Percentiles rank a stretch among this genome's conserved stretches.
Evolutionary conservation across 2,113 vertebrate species (phyloP).

Genomic region (Rhineura floridana): DNA sequence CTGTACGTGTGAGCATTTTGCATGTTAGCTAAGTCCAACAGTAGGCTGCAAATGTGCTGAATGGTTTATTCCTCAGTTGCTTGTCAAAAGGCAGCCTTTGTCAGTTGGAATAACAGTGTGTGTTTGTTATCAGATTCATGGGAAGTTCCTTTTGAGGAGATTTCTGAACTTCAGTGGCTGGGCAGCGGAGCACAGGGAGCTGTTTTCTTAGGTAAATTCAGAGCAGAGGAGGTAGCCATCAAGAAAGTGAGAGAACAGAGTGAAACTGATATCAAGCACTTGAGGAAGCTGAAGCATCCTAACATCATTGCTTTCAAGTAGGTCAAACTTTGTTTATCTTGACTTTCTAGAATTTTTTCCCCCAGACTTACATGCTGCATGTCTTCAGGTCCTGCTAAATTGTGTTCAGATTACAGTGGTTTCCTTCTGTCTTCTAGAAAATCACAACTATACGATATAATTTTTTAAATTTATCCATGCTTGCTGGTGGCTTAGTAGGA

Average conservation of each 20-base stretch:
- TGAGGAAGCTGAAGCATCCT: conserved; percentile 95
- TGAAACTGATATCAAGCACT: conserved; percentile 97
- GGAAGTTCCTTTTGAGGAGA: conserved; percentile 98
- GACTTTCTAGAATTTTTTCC: background rate
- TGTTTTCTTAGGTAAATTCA: conserved; percentile 95
- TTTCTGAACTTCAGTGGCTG: conserved; percentile 98
- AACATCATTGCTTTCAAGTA: conserved; percentile 99
- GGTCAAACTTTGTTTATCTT: conserved; percentile 48
- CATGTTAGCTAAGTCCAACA: background rate
- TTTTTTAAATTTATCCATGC: background rate
- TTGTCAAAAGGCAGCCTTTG: conserved; percentile 7
- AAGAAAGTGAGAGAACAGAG: conserved; percentile 99
- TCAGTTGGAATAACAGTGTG: background rate
- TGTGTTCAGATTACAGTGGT: background rate
- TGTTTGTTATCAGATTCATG: conserved; percentile 86
- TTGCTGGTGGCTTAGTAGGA: background rate
- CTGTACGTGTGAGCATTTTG: fast-evolving
- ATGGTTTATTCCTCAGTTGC: background rate
- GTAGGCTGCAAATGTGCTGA: background rate
- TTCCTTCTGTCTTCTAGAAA: background rate
- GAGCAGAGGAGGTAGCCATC: conserved; percentile 95
- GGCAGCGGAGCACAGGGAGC: conserved; percentile 97
- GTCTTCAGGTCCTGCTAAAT: fast-evolving
- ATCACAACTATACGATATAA: background rate
- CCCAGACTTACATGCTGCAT: fast-evolving